Conservation (phyloP, 1,140 invertebrate species). For the Saccostrea echinata region DNA sequence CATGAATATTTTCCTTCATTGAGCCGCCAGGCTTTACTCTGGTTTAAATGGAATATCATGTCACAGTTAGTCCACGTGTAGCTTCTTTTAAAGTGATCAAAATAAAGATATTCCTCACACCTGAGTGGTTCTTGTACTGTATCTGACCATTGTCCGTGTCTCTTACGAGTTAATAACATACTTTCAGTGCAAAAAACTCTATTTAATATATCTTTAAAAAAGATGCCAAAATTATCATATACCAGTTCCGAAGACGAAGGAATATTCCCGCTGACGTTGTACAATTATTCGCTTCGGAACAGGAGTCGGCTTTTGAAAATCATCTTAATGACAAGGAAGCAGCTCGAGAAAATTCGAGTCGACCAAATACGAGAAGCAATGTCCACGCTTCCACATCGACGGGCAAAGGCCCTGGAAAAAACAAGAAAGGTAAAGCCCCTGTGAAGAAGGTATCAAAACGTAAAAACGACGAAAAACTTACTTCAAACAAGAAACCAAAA, state of each 20-base stretch:
- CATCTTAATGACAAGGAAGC: background rate
- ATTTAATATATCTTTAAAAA: background rate
- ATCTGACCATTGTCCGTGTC: too few species aligned
- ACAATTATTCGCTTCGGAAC: background rate
- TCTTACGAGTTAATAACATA: too few species aligned
- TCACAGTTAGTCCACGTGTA: too few species aligned
- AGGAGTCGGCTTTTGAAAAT: background rate
- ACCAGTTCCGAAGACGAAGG: background rate
- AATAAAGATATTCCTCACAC: too few species aligned
- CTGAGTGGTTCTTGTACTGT: too few species aligned
- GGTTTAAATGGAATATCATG: too few species aligned
- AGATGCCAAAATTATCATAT: background rate
- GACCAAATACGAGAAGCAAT: background rate
- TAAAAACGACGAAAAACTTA: background rate
- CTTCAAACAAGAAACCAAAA: background rate
- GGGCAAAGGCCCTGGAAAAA: background rate
- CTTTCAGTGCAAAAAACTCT: too few species aligned
- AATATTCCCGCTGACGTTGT: background rate
- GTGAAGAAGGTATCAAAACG: background rate
- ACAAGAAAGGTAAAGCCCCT: background rate
- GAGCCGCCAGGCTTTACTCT: too few species aligned
- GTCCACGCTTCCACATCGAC: background rate
- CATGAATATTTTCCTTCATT: too few species aligned
- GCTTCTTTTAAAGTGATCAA: too few species aligned
- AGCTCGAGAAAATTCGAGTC: too few species aligned